A percentile compares a stretch with the other conserved stretches of the same genome.
phyloP scores from a whole-genome alignment of 2,113 vertebrate species.

The Podiceps cristatus region DNA sequence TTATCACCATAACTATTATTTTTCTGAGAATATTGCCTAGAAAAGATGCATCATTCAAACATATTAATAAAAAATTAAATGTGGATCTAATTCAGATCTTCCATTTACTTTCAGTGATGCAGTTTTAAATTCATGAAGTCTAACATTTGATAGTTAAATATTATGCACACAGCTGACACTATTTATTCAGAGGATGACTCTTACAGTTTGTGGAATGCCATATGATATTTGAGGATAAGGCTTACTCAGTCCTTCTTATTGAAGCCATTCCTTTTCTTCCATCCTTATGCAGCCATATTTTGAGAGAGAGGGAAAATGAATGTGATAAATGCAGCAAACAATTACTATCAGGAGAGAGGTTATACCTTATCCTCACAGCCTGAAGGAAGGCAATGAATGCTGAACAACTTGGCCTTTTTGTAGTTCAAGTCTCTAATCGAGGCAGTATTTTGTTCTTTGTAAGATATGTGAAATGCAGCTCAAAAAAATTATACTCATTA shows the following conservation, averaged over 20 bases:
- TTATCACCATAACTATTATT: not conserved
- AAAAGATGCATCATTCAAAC: not conserved
- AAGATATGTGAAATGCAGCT: not conserved
- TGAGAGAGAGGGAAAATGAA: not conserved
- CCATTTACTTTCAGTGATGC: not conserved
- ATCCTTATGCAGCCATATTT: not conserved
- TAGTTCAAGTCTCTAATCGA: not conserved
- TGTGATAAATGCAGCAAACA: constrained; percentile 4
- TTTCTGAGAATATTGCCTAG: not conserved
- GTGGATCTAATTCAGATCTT: not conserved
- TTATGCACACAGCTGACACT: not conserved
- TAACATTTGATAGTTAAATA: not conserved
- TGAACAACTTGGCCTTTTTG: not conserved
- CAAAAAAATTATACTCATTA: not conserved
- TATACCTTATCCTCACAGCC: not conserved
- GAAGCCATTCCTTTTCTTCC: not conserved
- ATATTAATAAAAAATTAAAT: not conserved
- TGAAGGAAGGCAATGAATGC: not conserved
- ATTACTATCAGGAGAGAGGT: not conserved
- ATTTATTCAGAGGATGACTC: not conserved
- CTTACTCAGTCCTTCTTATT: not conserved
- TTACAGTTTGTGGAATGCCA: not conserved
- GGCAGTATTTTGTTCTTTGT: not conserved
- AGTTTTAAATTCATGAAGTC: not conserved
- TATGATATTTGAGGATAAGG: not conserved